These are phyloP conservation scores for Taeniopygia guttata DNA, from an alignment of 2,797 vertebrate species.

Conservation along the genomic window DNA sequence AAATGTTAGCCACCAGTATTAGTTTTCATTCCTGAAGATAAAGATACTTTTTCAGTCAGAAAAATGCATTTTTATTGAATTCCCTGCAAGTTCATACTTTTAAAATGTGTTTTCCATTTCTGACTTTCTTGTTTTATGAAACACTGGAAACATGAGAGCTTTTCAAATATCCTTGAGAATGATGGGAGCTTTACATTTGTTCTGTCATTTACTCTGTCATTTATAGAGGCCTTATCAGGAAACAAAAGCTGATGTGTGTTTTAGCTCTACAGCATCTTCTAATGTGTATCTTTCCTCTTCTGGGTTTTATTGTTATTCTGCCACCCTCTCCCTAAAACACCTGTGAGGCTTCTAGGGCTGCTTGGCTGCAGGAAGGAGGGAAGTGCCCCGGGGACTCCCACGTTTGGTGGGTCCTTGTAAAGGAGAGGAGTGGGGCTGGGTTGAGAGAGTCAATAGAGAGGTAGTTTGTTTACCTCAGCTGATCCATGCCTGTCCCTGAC, in stretches of 20 bases:
- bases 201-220: neutral
- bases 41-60: constrained; percentile 58
- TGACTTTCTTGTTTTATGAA: constrained; percentile 55
- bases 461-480: neutral
- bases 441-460: neutral
- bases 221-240: neutral
- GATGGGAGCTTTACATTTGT: constrained; percentile 8
- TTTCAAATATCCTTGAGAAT: neutral
- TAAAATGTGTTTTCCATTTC: constrained; percentile 69
- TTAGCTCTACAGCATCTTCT: neutral
- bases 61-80: constrained; percentile 62
- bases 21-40: constrained; percentile 70
- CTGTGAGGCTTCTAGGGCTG: neutral
- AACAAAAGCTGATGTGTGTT: neutral
- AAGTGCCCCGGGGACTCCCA: fast-evolving
- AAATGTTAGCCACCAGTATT: constrained; percentile 51
- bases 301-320: neutral
- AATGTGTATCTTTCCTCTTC: neutral
- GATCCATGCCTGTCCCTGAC: neutral
- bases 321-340: neutral
- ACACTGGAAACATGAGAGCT: constrained; percentile 47
- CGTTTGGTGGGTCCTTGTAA: neutral
- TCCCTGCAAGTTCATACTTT: constrained; percentile 31
- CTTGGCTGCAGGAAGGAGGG: neutral
- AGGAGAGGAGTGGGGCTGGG: neutral